Evolutionary conservation across 2,797 vertebrate species (phyloP), one percentile per base, ranked within the genome.

Genomic region (Lepilemur ruficaudatus): DNA sequence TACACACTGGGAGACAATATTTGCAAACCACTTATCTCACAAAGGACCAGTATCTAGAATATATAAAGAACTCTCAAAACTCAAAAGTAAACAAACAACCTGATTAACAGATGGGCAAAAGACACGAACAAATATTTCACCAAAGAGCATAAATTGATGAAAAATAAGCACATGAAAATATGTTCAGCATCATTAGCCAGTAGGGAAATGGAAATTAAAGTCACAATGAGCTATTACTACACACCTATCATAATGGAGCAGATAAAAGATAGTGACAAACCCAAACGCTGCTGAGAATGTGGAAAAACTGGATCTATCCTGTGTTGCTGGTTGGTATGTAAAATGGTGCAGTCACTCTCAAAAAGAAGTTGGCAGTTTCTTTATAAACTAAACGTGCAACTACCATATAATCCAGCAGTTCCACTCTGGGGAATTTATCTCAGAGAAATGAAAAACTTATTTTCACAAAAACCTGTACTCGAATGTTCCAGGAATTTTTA

Each of bases 61-160:
- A 70, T 35, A 41, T 59, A 70, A 85, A 89, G n/a, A 80, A 79
- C 23, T 93, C 83, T 91, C 43, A 92, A 92, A 93, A 81, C 46
- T 94, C 79, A 97, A 55, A 35, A 65, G n/a, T 50, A 93, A 69
- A 81, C 15, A 79, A 52, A 80, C 57, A 78, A 84, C 59, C n/a
- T 22, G 5, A 76, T 84, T 65, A 80, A 3, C 59, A 96, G 65
- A 83, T 28, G 30, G 41, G 3, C 38, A 92, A 92, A 78, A 85
- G 35, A 17, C 67, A 67, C 78, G 55, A 96, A 52, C 12, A 86
- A 84, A 73, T 48, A 73, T 85, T 92, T 95, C 38, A 70, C 30
- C 5, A 89, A 83, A 75, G 59, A 89, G 30, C 1, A 65, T 80
- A 63, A 35, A 86, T 41, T 50, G 41, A 84, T 83, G 52, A 52